Evolutionary conservation across 2,797 vertebrate species (phyloP).

Genomic region (Crenuchus spilurus): DNA sequence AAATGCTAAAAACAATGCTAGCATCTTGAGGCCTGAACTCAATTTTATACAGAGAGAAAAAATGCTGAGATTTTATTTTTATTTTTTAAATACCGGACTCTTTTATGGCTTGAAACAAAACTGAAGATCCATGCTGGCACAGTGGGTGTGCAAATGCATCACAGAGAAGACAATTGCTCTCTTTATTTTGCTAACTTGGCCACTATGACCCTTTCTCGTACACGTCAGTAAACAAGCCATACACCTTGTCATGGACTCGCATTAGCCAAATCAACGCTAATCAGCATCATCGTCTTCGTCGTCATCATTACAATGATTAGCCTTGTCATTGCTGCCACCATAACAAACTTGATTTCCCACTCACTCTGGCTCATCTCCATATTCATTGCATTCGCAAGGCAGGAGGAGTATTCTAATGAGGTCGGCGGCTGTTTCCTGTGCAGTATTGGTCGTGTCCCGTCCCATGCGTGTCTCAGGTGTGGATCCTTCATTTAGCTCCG

Average conservation of each 20-base stretch:
- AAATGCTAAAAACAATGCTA: too few species aligned
- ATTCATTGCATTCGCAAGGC: slow-evolving; percentile 71
- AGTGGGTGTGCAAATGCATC: slow-evolving; percentile 28
- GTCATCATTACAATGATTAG: slow-evolving; percentile 57
- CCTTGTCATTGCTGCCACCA: slow-evolving; percentile 53
- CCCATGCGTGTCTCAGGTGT: slow-evolving; percentile 78
- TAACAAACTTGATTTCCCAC: slow-evolving; percentile 54
- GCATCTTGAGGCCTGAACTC: too few species aligned
- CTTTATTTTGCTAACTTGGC: slow-evolving; percentile 53
- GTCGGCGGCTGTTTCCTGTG: slow-evolving; percentile 81
- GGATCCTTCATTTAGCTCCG: slow-evolving; percentile 84
- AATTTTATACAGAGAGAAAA: slow-evolving; percentile 16
- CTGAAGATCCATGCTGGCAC: slow-evolving; percentile 10
- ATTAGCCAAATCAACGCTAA: slow-evolving; percentile 58
- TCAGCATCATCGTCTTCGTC: slow-evolving; percentile 59
- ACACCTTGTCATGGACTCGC: slow-evolving; percentile 54
- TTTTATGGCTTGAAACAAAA: slow-evolving; percentile 64
- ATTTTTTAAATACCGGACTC: slow-evolving; percentile 56
- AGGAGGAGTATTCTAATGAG: slow-evolving; percentile 74
- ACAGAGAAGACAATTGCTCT: slow-evolving; percentile 30
- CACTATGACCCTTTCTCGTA: slow-evolving; percentile 38
- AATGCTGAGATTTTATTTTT: too few species aligned
- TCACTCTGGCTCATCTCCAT: slow-evolving; percentile 66
- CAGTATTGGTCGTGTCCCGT: slow-evolving; percentile 73
- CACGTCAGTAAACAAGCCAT: slow-evolving; percentile 51